These are phyloP conservation scores for Sylvia borin DNA, from an alignment of 2,797 vertebrate species.

Conservation along the genomic window DNA sequence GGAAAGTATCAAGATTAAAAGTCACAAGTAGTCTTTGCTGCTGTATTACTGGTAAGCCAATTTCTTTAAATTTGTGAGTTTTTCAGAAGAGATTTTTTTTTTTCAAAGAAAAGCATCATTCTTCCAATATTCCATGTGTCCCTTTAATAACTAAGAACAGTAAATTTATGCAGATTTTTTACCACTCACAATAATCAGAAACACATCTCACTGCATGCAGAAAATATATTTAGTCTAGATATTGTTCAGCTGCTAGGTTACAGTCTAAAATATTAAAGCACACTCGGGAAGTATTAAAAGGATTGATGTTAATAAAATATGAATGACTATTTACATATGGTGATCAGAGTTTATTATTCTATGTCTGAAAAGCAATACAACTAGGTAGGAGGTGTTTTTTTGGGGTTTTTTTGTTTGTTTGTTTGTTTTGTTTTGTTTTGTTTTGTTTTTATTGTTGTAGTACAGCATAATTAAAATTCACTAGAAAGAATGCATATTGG, in stretches of 20 bases:
- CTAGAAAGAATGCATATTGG: not conserved
- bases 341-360: not conserved
- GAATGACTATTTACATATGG: not conserved
- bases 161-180: not conserved
- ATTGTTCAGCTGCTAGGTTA: not conserved
- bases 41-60: not conserved
- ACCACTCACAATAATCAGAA: not conserved
- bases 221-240: not conserved
- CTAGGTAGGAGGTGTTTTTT: not conserved
- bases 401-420: no score
- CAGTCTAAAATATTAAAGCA: not conserved
- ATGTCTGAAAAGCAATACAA: not conserved
- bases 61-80: not conserved
- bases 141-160: not conserved
- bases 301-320: not conserved
- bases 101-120: not conserved
- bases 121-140: not conserved
- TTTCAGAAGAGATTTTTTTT: not conserved
- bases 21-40: not conserved
- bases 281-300: not conserved
- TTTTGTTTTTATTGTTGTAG: not conserved
- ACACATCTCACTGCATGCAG: not conserved
- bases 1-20: not conserved
- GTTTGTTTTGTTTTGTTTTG: not conserved
- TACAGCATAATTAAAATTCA: not conserved